A percentile compares a stretch with the other conserved stretches of the same genome.
Evolutionary conservation across 2,113 vertebrate species (phyloP).

Genomic region (Chelonoidis abingdonii): DNA sequence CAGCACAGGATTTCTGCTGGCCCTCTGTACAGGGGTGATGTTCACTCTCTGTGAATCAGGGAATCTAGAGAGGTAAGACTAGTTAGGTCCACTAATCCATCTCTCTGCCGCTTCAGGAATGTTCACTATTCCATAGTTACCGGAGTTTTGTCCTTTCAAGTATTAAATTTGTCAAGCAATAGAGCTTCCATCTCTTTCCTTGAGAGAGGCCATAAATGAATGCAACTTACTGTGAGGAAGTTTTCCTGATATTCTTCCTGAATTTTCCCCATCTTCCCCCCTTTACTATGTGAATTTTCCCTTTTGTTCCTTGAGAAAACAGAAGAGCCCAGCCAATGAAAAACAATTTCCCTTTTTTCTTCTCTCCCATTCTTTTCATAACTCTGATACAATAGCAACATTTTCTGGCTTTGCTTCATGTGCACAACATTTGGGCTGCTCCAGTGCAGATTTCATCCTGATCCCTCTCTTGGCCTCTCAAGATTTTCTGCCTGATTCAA

Average conservation of each 20-base stretch:
- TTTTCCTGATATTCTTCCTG: neutral
- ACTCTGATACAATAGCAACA: neutral
- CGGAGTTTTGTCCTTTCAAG: neutral
- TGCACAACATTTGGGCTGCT: neutral
- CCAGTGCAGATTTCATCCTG: neutral
- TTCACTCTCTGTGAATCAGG: neutral
- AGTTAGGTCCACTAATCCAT: neutral
- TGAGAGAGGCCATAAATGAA: neutral
- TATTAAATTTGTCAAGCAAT: neutral
- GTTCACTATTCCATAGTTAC: neutral
- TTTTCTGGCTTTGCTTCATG: neutral
- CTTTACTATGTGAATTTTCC: neutral
- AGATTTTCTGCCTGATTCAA: neutral
- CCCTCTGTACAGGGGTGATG: neutral
- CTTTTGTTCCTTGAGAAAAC: neutral
- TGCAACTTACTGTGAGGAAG: neutral
- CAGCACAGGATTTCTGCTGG: neutral
- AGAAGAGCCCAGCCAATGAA: neutral
- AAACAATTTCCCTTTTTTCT: neutral
- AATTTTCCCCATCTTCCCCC: neutral
- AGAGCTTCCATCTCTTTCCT: neutral
- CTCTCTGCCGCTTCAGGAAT: neutral
- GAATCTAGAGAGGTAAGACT: neutral
- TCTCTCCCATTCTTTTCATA: neutral
- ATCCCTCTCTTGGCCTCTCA: slow-evolving; percentile 7